These are phyloP conservation scores for Epinephelus coioides DNA, from an alignment of 2,797 vertebrate species.

Conservation along the genomic window DNA sequence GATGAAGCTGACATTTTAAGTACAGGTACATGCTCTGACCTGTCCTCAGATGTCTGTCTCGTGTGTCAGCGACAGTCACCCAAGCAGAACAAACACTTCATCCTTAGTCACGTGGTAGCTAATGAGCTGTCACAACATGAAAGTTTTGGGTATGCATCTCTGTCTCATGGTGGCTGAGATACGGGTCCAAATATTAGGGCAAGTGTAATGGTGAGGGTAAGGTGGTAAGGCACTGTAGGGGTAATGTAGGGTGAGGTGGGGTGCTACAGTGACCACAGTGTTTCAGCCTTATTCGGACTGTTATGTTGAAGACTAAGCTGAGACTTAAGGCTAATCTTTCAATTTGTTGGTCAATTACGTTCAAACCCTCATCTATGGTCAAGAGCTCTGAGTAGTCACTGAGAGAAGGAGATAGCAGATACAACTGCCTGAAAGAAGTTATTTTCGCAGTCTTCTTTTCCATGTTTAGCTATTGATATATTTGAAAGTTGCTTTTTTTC, in stretches of 20 bases:
- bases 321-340: conserved; percentile 8
- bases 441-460: not conserved
- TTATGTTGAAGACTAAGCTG: not conserved
- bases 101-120: conserved; percentile 1
- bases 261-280: not conserved
- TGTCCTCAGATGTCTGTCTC: conserved; percentile 3
- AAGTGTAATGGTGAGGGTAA: too few relatives aligned
- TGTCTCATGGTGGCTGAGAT: not conserved
- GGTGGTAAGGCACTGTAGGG: too few relatives aligned
- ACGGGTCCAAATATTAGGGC: not conserved
- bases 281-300: not conserved
- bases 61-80: conserved; percentile 1
- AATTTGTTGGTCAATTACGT: not conserved
- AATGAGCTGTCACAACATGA: not conserved
- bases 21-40: conserved; percentile 11
- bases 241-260: not conserved
- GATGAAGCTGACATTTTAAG: conserved; percentile 1
- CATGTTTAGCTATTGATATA: not conserved
- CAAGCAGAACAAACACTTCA: not conserved
- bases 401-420: not conserved
- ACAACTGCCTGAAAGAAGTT: not conserved
- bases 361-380: conserved; percentile 1
- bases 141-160: not conserved
- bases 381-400: not conserved
- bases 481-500: not conserved